Percentiles rank a stretch among this genome's conserved stretches.
phyloP scores from a whole-genome alignment of 2,888 invertebrate genomes.

The Cheilosia pagana region DNA sequence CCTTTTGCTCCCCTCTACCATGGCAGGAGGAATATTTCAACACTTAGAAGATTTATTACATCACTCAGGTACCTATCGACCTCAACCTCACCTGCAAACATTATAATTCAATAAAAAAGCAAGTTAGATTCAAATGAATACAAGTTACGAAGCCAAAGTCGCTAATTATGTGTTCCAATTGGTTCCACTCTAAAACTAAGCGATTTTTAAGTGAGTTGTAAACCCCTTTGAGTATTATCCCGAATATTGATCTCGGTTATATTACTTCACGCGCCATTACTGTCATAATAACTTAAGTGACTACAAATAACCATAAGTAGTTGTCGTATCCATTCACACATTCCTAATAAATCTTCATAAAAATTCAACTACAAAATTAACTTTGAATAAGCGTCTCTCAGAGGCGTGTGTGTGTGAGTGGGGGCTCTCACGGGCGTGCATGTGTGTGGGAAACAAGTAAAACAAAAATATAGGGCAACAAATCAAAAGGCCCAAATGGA shows the following conservation, averaged over 20 bases:
- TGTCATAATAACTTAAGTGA: constrained; percentile 9
- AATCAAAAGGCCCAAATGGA: constrained; percentile 40
- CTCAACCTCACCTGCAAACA: no score
- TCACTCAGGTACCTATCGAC: no score
- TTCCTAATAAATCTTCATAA: constrained; percentile 34
- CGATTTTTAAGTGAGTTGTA: no score
- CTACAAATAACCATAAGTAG: constrained; percentile 41
- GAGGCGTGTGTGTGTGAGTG: not conserved
- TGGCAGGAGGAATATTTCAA: no score
- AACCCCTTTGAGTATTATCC: not conserved
- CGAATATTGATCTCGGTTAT: constrained; percentile 3
- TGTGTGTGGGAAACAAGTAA: not conserved
- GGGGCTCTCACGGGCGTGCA: not conserved
- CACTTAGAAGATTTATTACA: no score
- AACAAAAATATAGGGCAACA: constrained; percentile 32
- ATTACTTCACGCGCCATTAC: not conserved
- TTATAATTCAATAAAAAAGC: no score
- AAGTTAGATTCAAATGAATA: no score
- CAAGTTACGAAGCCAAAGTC: no score
- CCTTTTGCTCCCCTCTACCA: no score
- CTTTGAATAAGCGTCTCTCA: constrained; percentile 24
- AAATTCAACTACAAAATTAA: constrained; percentile 49
- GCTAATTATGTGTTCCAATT: no score
- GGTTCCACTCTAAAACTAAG: no score
- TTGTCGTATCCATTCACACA: constrained; percentile 47